These are phyloP conservation scores for Holcopasites calliopsidis DNA, from an alignment of 1,140 invertebrate species.

Conservation along the genomic window DNA sequence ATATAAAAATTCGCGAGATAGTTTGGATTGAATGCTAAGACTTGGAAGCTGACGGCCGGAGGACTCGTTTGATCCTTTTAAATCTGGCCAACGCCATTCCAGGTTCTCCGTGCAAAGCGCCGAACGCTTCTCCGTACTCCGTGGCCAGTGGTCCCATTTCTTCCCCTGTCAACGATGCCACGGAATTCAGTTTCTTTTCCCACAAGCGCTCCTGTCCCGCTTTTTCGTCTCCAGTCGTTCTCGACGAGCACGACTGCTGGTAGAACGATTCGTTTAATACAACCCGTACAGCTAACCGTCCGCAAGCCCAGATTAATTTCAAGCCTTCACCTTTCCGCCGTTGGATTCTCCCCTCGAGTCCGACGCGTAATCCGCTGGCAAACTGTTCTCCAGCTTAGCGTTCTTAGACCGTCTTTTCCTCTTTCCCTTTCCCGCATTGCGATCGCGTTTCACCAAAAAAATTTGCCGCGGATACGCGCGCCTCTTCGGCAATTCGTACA, in stretches of 20 bases:
- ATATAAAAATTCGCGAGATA: too few relatives aligned
- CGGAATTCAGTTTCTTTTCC: not conserved
- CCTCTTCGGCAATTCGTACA: slow-evolving; percentile 3
- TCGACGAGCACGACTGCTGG: not conserved
- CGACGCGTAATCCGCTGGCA: not conserved
- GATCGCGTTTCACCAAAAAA: slow-evolving; percentile 26
- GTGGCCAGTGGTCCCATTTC: slow-evolving; percentile 44
- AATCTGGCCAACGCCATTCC: slow-evolving; percentile 58
- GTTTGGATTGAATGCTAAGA: not conserved
- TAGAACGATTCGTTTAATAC: not conserved
- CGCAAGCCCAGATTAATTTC: not conserved
- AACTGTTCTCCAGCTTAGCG: not conserved
- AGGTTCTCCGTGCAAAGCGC: slow-evolving; percentile 52
- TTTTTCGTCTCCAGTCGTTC: slow-evolving; percentile 18
- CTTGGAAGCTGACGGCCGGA: slow-evolving; percentile 6
- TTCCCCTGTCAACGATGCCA: slow-evolving; percentile 29
- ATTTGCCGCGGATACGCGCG: slow-evolving; percentile 12
- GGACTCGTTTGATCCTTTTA: slow-evolving; percentile 66
- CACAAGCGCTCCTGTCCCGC: not conserved
- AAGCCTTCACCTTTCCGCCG: slow-evolving; percentile 16
- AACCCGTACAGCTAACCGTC: not conserved
- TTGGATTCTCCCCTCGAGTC: not conserved
- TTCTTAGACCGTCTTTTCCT: not conserved
- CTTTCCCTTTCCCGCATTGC: slow-evolving; percentile 15
- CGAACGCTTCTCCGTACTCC: slow-evolving; percentile 57